Conservation (phyloP, 2,113 vertebrate species). For the Phylloscopus trochiloides region DNA sequence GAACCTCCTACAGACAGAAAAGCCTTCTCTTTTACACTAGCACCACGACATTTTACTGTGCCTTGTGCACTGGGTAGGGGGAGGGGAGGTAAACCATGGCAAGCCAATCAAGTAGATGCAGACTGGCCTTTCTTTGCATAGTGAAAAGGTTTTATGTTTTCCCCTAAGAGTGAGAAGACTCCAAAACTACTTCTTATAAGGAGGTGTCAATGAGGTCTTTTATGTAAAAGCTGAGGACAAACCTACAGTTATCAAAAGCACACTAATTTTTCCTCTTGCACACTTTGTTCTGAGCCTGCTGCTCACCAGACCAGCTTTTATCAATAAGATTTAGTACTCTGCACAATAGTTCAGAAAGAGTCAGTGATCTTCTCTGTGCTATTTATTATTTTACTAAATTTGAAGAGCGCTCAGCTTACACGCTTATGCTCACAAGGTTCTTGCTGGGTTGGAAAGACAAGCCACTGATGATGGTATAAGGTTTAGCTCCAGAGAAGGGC, state of each 20-base stretch:
- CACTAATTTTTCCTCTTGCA: not conserved
- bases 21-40: not conserved
- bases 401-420: not conserved
- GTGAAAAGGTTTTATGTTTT: not conserved
- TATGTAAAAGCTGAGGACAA: not conserved
- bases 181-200: not conserved
- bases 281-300: not conserved
- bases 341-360: not conserved
- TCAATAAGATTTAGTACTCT: not conserved
- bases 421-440: not conserved
- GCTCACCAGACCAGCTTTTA: not conserved
- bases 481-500: not conserved
- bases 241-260: not conserved
- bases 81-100: not conserved
- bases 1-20: constrained; percentile 17
- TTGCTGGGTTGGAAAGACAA: not conserved
- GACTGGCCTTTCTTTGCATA: not conserved
- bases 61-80: not conserved
- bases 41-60: not conserved
- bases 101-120: not conserved
- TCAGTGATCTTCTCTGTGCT: not conserved
- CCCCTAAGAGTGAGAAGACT: not conserved
- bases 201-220: not conserved
- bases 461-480: not conserved
- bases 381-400: not conserved